A percentile compares a stretch with the other conserved stretches of the same genome.
Evolutionary conservation across 2,797 vertebrate genomes (phyloP).

Genomic region (Pteropus rufus): DNA sequence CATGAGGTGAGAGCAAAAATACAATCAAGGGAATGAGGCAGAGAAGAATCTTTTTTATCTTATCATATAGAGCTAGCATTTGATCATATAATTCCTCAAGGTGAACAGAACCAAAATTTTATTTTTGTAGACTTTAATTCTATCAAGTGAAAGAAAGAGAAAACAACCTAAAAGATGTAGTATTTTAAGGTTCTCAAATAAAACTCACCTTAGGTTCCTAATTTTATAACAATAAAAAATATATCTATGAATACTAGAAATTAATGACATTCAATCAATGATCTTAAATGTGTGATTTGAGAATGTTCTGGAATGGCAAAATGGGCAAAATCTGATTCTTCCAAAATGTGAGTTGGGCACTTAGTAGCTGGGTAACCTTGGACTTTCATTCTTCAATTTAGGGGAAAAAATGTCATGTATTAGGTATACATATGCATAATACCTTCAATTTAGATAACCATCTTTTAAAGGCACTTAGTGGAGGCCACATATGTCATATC

Average conservation of each 20-base stretch:
- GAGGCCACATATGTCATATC: not conserved
- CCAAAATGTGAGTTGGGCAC: not conserved
- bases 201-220: not conserved
- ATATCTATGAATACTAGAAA: not conserved
- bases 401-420: not conserved
- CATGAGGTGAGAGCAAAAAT: constrained; percentile 51
- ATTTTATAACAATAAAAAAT: not conserved
- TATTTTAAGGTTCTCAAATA: not conserved
- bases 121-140: not conserved
- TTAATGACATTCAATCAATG: not conserved
- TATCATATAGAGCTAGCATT: constrained; percentile 16
- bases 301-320: not conserved
- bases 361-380: not conserved
- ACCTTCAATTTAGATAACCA: not conserved
- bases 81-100: constrained; percentile 52
- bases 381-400: not conserved
- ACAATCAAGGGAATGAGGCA: constrained; percentile 1
- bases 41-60: constrained; percentile 58
- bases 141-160: constrained; percentile 49
- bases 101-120: constrained; percentile 35
- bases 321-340: not conserved
- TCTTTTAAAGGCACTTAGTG: not conserved
- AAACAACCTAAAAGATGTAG: constrained; percentile 5
- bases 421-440: not conserved
- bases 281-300: not conserved